Conservation (phyloP, 2,797 vertebrate genomes). For the Typhlichthys eigenmanni region DNA sequence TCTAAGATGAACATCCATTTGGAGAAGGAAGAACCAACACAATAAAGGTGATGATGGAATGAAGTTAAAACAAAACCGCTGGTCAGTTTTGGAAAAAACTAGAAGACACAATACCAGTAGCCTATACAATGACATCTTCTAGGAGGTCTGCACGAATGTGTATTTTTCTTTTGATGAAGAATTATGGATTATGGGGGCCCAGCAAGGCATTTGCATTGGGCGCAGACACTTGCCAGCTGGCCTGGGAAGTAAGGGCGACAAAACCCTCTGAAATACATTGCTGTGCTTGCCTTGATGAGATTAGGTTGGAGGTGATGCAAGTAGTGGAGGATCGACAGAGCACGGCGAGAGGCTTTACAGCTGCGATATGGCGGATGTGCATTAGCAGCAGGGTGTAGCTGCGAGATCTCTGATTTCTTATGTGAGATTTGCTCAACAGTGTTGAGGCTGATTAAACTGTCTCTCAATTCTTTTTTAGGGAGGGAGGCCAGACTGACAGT, state of each 20-base stretch:
- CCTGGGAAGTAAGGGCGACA: conserved; percentile 44
- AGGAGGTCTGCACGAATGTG: neutral
- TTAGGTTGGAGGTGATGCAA: conserved; percentile 43
- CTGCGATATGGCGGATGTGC: conserved; percentile 45
- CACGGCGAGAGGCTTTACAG: conserved; percentile 45
- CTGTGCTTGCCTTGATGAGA: conserved; percentile 56
- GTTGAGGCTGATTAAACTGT: conserved; percentile 65
- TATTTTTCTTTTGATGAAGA: conserved; percentile 43
- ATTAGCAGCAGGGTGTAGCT: conserved; percentile 51
- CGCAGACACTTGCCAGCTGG: conserved; percentile 34
- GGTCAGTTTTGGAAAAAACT: neutral
- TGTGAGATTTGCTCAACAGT: conserved; percentile 63
- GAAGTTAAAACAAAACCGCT: neutral
- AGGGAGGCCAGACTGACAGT: conserved; percentile 51
- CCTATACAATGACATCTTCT: conserved; percentile 9
- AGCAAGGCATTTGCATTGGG: conserved; percentile 24
- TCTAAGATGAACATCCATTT: no score
- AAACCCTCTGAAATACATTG: conserved; percentile 52
- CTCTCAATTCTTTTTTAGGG: conserved; percentile 47
- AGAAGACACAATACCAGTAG: conserved; percentile 17
- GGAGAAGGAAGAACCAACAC: no score
- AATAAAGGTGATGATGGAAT: neutral
- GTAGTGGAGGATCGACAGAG: conserved; percentile 47
- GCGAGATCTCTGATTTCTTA: conserved; percentile 53
- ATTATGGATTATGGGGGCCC: conserved; percentile 22